Conservation (phyloP, 2,888 invertebrate genomes). For the Podotricha telesiphe region DNA sequence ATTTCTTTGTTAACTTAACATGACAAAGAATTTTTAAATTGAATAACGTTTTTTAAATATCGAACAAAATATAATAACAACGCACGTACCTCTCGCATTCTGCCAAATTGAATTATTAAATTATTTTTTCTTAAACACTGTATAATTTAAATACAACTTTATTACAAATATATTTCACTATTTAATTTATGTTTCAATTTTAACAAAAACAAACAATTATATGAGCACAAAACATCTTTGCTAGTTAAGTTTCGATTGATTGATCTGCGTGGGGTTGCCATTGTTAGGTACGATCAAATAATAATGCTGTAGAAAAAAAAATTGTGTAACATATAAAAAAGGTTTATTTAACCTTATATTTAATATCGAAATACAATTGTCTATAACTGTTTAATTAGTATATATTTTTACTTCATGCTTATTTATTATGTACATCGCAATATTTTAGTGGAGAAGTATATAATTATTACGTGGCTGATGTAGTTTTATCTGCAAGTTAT, state of each 20-base stretch:
- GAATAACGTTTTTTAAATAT: conserved; percentile 26
- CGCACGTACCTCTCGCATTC: conserved; percentile 38
- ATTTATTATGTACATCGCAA: too few relatives aligned
- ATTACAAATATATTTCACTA: conserved; percentile 22
- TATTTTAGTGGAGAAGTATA: too few relatives aligned
- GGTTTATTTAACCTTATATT: too few relatives aligned
- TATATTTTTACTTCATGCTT: too few relatives aligned
- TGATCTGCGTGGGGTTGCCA: conserved; percentile 34
- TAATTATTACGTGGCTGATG: too few relatives aligned
- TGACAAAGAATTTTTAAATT: conserved; percentile 31
- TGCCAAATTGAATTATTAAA: conserved; percentile 19
- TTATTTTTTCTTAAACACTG: conserved; percentile 3
- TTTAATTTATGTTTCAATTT: conserved; percentile 20
- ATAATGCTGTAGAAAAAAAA: background rate
- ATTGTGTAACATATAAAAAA: background rate
- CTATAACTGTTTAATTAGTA: too few relatives aligned
- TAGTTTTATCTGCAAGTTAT: too few relatives aligned
- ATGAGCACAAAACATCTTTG: conserved; percentile 37
- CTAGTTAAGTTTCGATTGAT: conserved; percentile 40
- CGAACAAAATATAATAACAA: conserved; percentile 38
- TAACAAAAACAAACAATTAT: conserved; percentile 42
- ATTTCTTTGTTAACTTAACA: conserved; percentile 8
- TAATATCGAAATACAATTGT: too few relatives aligned
- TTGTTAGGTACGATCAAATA: background rate
- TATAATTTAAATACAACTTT: background rate